Base-by-base conservation (phyloP, 2,113 vertebrate genomes). In the Oryzias celebensis region DNA sequence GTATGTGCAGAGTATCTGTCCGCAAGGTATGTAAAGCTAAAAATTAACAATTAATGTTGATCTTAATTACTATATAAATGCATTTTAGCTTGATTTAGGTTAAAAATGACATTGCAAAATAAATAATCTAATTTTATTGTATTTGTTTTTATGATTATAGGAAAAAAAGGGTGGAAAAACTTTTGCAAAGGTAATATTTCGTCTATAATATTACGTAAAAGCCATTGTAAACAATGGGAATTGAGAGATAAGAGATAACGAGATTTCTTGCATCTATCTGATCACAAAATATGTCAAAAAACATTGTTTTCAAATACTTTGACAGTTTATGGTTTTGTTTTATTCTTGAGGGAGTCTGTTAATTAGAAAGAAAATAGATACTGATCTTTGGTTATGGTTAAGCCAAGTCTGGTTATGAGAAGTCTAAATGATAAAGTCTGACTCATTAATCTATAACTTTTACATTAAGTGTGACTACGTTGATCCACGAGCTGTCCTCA, bases 161-260 rank as follows among this genome's bases (percentile, higher is more conserved):
- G 97, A 98, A 86, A 77, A 97, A 72, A 98, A 98, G 90, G 97
- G 97, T 68, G 97, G 97, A 72, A 98, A 97, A 83, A 77, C 93
- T 0, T 98, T 94, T 62, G 94, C 94, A 88, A 98, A 98, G 96
- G 97, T 98, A 94, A 92, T 57, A 12, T 20, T 47, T 48, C 28
- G 61, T 72, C 81, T 28, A 14, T 62, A 8, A 58, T 31, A 23
- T 31, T 10, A 36, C 62, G 7, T 42, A 74, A 65, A 20, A 58
- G 92, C 91, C 78, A 36, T 58, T 70, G 45, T 49, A n/a, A 60
- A 65, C 48, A 50, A 10, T 55, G 58, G 16, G 46, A 48, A n/a
- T 51, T 20, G 8, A 45, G 18, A 48, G 47, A 48, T 18, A 52
- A 20, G 12, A 45, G 18, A 48, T 26, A 14, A 51, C 28, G 13